Evolutionary conservation across 2,113 vertebrate species (phyloP).

Genomic region (Pantherophis guttatus): DNA sequence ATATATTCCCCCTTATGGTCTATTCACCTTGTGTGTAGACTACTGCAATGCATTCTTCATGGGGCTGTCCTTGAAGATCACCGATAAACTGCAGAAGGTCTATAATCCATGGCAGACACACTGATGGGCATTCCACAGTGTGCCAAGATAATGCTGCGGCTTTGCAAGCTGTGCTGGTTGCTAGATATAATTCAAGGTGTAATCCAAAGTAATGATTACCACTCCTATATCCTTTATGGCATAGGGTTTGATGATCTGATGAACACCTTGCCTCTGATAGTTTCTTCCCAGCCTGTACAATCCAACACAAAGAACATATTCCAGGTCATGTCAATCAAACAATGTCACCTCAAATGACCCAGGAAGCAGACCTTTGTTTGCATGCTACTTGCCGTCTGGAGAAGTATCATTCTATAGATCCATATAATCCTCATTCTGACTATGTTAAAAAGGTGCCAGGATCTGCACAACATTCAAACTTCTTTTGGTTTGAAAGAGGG

Average conservation of each 20-base stretch:
- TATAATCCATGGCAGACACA: neutral
- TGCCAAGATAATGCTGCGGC: neutral
- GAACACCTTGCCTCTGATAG: neutral
- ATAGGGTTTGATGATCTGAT: neutral
- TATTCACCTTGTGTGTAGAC: neutral
- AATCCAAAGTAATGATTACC: neutral
- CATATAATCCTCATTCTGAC: neutral
- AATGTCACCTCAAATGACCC: neutral
- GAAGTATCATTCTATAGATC: neutral
- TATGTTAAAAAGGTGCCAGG: neutral
- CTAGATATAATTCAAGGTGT: neutral
- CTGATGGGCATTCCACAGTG: neutral
- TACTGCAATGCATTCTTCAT: neutral
- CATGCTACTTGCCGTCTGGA: neutral
- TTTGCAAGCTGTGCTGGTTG: neutral
- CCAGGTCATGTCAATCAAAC: neutral
- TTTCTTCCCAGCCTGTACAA: neutral
- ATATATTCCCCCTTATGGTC: neutral
- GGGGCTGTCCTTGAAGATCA: neutral
- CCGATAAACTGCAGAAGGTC: neutral
- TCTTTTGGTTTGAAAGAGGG: too few species aligned
- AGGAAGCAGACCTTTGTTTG: neutral
- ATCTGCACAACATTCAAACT: neutral
- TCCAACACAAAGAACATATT: neutral
- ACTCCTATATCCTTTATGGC: neutral